Conservation (phyloP, 2,113 vertebrate species). For the Lagopus muta region DNA sequence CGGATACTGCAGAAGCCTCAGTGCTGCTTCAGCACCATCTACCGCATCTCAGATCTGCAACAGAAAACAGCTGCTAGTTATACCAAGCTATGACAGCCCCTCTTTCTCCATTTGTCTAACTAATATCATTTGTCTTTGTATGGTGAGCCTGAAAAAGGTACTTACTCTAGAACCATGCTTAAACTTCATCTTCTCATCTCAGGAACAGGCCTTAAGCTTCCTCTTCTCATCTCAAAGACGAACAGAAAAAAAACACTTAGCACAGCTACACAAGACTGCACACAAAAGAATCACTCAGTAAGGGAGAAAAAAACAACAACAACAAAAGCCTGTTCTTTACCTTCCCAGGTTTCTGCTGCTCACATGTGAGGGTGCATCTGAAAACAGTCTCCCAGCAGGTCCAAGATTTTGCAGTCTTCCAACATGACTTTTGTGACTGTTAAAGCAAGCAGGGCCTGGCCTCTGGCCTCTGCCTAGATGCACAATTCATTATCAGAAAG, state of each 20-base stretch:
- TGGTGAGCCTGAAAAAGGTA: not conserved
- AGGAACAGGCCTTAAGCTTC: not conserved
- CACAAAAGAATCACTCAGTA: not conserved
- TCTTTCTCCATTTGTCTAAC: not conserved
- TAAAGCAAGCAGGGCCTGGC: not conserved
- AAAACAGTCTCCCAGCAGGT: not conserved
- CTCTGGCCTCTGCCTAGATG: not conserved
- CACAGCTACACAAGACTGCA: not conserved
- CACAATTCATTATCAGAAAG: not conserved
- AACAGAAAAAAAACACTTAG: not conserved
- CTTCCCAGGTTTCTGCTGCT: not conserved
- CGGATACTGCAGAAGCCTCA: constrained; percentile 16
- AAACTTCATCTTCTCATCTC: not conserved
- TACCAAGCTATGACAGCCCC: not conserved
- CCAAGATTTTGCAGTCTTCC: not conserved
- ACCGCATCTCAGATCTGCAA: constrained; percentile 53
- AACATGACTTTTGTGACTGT: not conserved
- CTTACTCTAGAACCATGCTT: not conserved
- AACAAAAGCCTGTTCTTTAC: not conserved
- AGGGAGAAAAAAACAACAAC: not conserved
- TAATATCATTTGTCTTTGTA: not conserved
- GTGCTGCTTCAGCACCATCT: constrained; percentile 62
- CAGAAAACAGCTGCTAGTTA: constrained; percentile 57
- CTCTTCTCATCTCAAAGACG: not conserved
- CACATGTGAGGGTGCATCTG: not conserved